These are phyloP conservation scores for Ceratina japonica DNA, from an alignment of 1,140 invertebrate species.

Conservation along the genomic window DNA sequence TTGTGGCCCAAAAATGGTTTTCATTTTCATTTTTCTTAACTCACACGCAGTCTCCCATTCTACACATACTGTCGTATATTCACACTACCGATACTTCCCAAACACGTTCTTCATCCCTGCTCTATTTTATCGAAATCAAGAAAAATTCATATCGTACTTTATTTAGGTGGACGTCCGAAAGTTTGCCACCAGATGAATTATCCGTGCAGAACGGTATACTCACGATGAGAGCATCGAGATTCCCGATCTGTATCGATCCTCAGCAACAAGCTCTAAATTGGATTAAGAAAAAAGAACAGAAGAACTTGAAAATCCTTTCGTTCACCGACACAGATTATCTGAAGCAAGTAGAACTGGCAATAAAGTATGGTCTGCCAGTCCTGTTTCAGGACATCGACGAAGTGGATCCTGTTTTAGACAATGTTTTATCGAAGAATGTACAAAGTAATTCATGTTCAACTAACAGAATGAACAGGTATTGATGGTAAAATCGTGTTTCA, in stretches of 20 bases:
- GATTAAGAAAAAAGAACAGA: slow-evolving; percentile 91
- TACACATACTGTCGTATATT: too few relatives aligned
- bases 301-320: slow-evolving; percentile 89
- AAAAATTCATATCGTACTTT: background rate
- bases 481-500: too few relatives aligned
- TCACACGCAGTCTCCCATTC: too few relatives aligned
- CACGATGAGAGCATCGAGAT: slow-evolving; percentile 87
- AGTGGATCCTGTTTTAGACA: slow-evolving; percentile 93
- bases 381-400: slow-evolving; percentile 95
- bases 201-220: slow-evolving; percentile 95
- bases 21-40: too few relatives aligned
- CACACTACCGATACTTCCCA: too few relatives aligned
- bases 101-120: too few relatives aligned
- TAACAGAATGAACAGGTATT: too few relatives aligned
- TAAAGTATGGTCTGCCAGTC: slow-evolving; percentile 92
- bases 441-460: slow-evolving; percentile 80
- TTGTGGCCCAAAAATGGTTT: too few relatives aligned
- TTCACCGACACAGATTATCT: slow-evolving; percentile 92
- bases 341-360: slow-evolving; percentile 91
- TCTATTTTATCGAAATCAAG: background rate
- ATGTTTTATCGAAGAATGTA: slow-evolving; percentile 92
- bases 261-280: slow-evolving; percentile 93
- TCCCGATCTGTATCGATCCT: slow-evolving; percentile 94
- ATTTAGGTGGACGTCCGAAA: slow-evolving; percentile 89
- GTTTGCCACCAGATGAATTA: slow-evolving; percentile 93